Conservation (phyloP, 2,113 vertebrate species). For the Nicator chloris region DNA sequence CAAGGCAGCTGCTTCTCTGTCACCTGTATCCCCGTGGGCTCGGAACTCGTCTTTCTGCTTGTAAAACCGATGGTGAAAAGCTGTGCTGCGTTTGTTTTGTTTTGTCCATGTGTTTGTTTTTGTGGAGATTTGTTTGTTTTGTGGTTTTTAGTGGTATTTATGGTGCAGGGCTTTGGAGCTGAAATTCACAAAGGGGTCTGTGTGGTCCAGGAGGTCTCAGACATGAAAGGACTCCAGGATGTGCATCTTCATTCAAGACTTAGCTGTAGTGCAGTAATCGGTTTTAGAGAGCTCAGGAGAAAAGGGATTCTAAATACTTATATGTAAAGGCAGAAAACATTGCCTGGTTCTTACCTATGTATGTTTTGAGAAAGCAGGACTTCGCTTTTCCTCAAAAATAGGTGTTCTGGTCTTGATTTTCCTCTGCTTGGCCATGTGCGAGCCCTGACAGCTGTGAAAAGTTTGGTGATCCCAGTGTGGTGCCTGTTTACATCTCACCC, state of each 20-base stretch:
- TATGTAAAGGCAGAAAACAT: neutral
- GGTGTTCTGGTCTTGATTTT: neutral
- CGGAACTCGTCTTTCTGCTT: accelerated
- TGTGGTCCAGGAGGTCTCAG: neutral
- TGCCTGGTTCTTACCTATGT: neutral
- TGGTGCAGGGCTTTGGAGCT: neutral
- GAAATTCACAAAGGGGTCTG: accelerated
- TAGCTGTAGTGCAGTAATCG: too few relatives aligned
- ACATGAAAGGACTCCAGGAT: accelerated
- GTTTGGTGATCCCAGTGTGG: accelerated
- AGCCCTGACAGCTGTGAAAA: neutral
- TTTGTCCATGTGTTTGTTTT: neutral
- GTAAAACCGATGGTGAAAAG: neutral
- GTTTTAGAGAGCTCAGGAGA: neutral
- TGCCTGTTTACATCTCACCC: neutral
- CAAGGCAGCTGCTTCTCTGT: neutral
- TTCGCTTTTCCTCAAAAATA: neutral
- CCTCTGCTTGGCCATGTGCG: accelerated
- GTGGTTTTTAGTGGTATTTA: too few relatives aligned
- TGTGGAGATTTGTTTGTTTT: accelerated
- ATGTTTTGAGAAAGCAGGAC: neutral
- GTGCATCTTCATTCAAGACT: accelerated
- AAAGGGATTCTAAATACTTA: neutral
- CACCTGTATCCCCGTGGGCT: neutral
- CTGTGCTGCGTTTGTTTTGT: neutral